Percentiles rank a stretch among this genome's conserved stretches.
Conservation (phyloP, 2,888 invertebrate genomes). For the Caenorhabditis parvicauda region DNA sequence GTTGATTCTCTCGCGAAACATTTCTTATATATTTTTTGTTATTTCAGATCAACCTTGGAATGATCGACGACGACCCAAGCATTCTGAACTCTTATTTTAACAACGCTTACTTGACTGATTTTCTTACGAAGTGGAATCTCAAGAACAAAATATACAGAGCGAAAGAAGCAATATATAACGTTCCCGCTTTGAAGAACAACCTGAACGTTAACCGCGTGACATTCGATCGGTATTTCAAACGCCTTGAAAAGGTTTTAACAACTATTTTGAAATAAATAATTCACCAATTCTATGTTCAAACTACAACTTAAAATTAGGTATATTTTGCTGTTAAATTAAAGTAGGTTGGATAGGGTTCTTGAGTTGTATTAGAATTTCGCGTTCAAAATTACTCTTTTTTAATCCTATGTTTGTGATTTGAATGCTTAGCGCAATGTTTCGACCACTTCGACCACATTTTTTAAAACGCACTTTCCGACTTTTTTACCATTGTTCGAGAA, state of each 20-base stretch:
- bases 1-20: too few species aligned
- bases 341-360: slow-evolving; percentile 6
- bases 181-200: slow-evolving; percentile 15
- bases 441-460: slow-evolving; percentile 4
- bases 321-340: slow-evolving; percentile 5
- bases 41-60: slow-evolving; percentile 21
- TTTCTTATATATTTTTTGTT: slow-evolving; percentile 22
- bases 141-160: slow-evolving; percentile 11
- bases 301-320: too few species aligned
- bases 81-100: slow-evolving; percentile 15
- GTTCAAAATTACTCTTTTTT: slow-evolving; percentile 6
- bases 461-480: not conserved
- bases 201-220: slow-evolving; percentile 11
- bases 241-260: slow-evolving; percentile 14
- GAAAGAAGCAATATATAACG: slow-evolving; percentile 16
- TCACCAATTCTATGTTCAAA: slow-evolving; percentile 13
- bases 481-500: not conserved
- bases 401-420: slow-evolving; percentile 8
- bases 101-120: slow-evolving; percentile 14
- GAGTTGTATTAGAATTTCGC: slow-evolving; percentile 9
- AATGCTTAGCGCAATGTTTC: slow-evolving; percentile 13
- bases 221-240: slow-evolving; percentile 21
- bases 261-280: slow-evolving; percentile 16
- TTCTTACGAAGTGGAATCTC: slow-evolving; percentile 13
- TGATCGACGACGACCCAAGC: slow-evolving; percentile 16